Evolutionary conservation across 2,888 invertebrate species (phyloP).

Genomic region (Microchrysa polita): DNA sequence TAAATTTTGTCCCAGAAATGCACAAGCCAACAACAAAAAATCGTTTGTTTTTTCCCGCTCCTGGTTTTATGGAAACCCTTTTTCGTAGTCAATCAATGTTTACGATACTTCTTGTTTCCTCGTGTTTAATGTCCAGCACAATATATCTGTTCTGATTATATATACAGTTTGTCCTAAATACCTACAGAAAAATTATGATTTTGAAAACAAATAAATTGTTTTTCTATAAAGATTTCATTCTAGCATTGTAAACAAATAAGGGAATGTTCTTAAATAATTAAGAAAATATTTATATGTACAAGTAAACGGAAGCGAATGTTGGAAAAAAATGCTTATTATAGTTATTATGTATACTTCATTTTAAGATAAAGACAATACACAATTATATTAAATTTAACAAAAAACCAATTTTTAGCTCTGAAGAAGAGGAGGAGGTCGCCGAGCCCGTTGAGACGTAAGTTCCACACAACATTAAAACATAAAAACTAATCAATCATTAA

Average conservation of each 20-base stretch:
- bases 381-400: slow-evolving; percentile 41
- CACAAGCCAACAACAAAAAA: background rate
- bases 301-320: slow-evolving; percentile 46
- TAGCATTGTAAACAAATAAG: slow-evolving; percentile 48
- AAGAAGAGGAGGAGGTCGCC: slow-evolving; percentile 62
- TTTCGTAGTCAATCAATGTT: background rate
- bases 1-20: background rate
- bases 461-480: slow-evolving; percentile 46
- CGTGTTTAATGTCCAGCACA: background rate
- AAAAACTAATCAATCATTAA: background rate
- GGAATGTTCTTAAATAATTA: slow-evolving; percentile 44
- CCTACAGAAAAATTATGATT: background rate
- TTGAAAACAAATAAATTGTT: background rate
- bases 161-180: background rate
- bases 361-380: no score
- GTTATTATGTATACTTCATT: slow-evolving; percentile 43
- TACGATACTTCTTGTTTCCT: background rate
- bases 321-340: slow-evolving; percentile 39
- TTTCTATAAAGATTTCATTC: slow-evolving; percentile 31
- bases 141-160: background rate
- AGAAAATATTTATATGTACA: slow-evolving; percentile 43
- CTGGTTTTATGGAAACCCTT: background rate
- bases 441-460: slow-evolving; percentile 66
- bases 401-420: slow-evolving; percentile 59
- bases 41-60: background rate